A percentile compares a stretch with the other conserved stretches of the same genome.
Evolutionary conservation across 2,888 invertebrate species (phyloP).

Genomic region (Hydraecia micacea): DNA sequence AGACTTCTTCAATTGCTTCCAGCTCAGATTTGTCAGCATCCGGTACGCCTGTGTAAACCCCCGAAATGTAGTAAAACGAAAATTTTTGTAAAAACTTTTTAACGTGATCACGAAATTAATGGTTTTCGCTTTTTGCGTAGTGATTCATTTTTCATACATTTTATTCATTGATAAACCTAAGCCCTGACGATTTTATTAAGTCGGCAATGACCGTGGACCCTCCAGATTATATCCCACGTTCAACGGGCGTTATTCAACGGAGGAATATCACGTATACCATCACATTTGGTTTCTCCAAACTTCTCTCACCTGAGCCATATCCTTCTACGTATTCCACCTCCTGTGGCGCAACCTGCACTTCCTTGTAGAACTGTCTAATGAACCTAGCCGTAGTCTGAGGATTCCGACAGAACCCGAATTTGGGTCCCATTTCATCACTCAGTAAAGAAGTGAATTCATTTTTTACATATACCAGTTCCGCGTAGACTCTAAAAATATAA

Average conservation of each 20-base stretch:
- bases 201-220: neutral
- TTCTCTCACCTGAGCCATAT: slow-evolving; percentile 92
- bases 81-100: neutral
- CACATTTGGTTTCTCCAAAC: neutral
- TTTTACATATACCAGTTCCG: slow-evolving; percentile 92
- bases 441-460: slow-evolving; percentile 86
- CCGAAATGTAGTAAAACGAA: neutral
- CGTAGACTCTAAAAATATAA: slow-evolving; percentile 88
- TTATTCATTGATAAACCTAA: neutral
- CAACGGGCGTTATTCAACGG: neutral
- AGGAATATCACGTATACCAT: too few relatives aligned
- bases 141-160: neutral
- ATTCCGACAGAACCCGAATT: slow-evolving; percentile 89
- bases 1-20: slow-evolving; percentile 89
- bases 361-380: slow-evolving; percentile 90
- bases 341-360: slow-evolving; percentile 91
- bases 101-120: too few relatives aligned
- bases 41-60: slow-evolving; percentile 76
- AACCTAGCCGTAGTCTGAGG: slow-evolving; percentile 87
- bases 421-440: slow-evolving; percentile 74
- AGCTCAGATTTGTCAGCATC: slow-evolving; percentile 91
- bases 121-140: neutral
- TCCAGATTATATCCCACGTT: neutral
- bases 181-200: too few relatives aligned
- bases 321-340: slow-evolving; percentile 95